These are phyloP conservation scores for Meles meles DNA, from an alignment of 2,113 vertebrate species.

Conservation along the genomic window DNA sequence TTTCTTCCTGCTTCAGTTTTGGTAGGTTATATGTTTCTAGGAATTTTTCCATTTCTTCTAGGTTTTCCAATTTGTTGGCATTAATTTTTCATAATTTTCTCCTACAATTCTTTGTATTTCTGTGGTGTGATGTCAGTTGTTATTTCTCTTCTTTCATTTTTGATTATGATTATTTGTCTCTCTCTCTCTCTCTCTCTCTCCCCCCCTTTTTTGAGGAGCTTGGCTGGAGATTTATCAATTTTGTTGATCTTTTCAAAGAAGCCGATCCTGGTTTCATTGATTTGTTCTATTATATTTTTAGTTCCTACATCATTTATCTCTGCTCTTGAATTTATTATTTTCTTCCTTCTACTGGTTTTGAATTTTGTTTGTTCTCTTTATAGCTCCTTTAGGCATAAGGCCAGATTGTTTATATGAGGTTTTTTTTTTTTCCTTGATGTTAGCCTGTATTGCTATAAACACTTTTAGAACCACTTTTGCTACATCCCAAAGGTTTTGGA, in stretches of 20 bases:
- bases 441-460: background rate
- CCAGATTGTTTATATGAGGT: background rate
- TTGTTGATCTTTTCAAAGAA: background rate
- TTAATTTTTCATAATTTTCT: background rate
- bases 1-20: too few relatives aligned
- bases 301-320: background rate
- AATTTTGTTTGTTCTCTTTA: too few relatives aligned
- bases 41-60: too few relatives aligned
- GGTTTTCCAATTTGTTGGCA: background rate
- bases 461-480: background rate
- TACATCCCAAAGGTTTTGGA: background rate
- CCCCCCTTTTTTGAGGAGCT: background rate
- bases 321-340: background rate
- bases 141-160: background rate
- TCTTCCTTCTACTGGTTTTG: background rate
- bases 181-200: background rate
- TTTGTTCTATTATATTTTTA: background rate
- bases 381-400: too few relatives aligned
- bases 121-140: background rate
- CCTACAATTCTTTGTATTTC: background rate
- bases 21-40: too few relatives aligned
- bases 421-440: background rate
- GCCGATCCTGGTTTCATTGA: background rate
- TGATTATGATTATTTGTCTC: background rate
- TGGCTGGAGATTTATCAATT: background rate